Percentiles rank a stretch among this genome's conserved stretches.
Conservation (phyloP, 2,113 vertebrate species). For the Perccottus glenii region DNA sequence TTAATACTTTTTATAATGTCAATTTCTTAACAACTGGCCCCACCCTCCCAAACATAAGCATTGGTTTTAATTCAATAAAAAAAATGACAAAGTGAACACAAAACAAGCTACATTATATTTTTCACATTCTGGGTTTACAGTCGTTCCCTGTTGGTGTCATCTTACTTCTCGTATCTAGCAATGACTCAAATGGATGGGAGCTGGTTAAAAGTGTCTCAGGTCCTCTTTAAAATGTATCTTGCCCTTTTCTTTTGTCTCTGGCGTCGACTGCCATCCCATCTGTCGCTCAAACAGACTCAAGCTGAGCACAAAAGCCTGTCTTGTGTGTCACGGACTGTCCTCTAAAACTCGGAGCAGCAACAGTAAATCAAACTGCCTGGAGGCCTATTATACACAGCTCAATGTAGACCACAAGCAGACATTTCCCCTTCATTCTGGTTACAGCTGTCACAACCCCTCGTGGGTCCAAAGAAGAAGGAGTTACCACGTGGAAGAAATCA, state of each 20-base stretch:
- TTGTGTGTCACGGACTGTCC: conserved; percentile 1
- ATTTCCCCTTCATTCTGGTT: conserved; percentile 38
- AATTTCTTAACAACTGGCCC: too few relatives aligned
- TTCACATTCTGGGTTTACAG: background rate
- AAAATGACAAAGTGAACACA: background rate
- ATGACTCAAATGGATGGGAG: conserved; percentile 28
- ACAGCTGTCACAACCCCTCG: background rate
- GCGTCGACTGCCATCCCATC: background rate
- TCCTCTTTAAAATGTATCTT: background rate
- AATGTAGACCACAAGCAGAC: conserved; percentile 30
- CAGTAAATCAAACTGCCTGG: conserved; percentile 44
- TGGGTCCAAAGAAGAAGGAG: background rate
- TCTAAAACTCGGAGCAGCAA: conserved; percentile 50
- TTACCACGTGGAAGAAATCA: conserved; percentile 1
- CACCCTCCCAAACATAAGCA: too few relatives aligned
- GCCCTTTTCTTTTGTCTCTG: conserved; percentile 17
- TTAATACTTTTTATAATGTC: too few relatives aligned
- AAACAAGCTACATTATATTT: conserved; percentile 30
- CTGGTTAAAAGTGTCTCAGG: conserved; percentile 23
- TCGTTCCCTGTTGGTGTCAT: conserved; percentile 56
- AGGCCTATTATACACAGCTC: conserved; percentile 43
- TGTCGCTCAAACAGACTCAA: background rate
- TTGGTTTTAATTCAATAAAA: too few relatives aligned
- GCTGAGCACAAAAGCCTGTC: background rate
- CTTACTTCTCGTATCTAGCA: conserved; percentile 20